Evolutionary conservation across 1,140 invertebrate species (phyloP).

Genomic region (Alviniconcha marisindica): DNA sequence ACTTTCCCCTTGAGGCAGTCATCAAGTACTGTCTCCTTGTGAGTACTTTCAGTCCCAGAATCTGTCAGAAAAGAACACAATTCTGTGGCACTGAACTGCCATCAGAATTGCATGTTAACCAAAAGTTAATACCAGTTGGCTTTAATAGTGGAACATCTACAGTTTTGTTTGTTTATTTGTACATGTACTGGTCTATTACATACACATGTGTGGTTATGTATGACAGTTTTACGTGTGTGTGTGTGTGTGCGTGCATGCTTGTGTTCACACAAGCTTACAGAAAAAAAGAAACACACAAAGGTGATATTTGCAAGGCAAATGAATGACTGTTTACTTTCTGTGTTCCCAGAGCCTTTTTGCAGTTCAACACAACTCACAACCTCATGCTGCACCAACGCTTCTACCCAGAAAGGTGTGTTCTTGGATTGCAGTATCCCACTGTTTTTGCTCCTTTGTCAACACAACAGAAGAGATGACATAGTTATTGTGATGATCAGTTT

Average conservation of each 20-base stretch:
- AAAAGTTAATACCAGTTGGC: no score
- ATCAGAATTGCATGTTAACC: no score
- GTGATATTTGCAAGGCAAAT: background rate
- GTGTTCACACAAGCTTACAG: background rate
- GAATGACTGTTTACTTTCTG: no score
- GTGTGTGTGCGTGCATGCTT: background rate
- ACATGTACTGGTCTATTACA: no score
- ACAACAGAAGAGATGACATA: background rate
- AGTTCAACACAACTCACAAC: conserved; percentile 85
- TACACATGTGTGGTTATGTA: background rate
- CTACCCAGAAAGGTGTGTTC: conserved; percentile 80
- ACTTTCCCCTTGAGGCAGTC: no score
- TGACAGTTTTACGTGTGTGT: background rate
- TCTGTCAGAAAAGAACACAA: no score
- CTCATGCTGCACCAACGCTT: conserved; percentile 87
- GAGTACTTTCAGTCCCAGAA: no score
- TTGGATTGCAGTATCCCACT: background rate
- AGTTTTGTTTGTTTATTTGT: no score
- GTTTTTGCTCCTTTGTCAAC: background rate
- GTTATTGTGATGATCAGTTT: background rate
- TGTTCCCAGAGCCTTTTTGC: conserved; percentile 58
- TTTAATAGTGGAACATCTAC: no score
- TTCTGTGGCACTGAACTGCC: no score
- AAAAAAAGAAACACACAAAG: background rate
- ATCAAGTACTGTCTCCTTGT: no score